Percentiles rank a stretch among this genome's conserved stretches.
Evolutionary conservation across 2,797 vertebrate genomes (phyloP).

Genomic region (Myripristis jacobus): DNA sequence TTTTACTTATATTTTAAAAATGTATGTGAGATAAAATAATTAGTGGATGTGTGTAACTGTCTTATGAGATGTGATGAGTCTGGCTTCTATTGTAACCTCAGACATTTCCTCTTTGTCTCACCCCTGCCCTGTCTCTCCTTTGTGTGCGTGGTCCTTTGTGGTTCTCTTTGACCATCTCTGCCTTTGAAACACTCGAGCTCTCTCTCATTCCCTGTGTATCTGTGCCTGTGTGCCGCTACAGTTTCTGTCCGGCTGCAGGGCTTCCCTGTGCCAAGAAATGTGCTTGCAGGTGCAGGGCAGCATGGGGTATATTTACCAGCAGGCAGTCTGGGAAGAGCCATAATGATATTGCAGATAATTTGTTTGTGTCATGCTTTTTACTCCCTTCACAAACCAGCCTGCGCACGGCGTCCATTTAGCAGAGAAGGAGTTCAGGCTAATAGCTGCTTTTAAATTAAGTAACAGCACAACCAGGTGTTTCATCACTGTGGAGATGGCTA

Average conservation of each 20-base stretch:
- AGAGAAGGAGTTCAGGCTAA: conserved; percentile 12
- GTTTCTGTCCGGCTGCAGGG: conserved; percentile 37
- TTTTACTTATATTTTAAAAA: too few species aligned
- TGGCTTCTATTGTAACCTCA: conserved; percentile 7
- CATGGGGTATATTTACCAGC: conserved; percentile 44
- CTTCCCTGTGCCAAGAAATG: conserved; percentile 35
- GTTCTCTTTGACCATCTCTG: conserved; percentile 41
- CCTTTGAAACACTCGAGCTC: conserved; percentile 19
- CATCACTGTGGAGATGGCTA: conserved; percentile 43
- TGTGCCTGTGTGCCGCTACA: conserved; percentile 29
- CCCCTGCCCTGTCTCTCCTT: conserved; percentile 11
- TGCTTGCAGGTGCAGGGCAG: conserved; percentile 41
- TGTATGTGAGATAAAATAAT: too few species aligned
- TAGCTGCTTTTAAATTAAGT: conserved; percentile 39
- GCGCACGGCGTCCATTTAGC: conserved; percentile 48
- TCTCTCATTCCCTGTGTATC: conserved; percentile 24
- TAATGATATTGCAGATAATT: conserved; percentile 48
- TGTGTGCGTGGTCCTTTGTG: too few species aligned
- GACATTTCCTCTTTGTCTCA: conserved; percentile 17
- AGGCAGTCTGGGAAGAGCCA: conserved; percentile 33
- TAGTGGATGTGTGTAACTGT: conserved; percentile 45
- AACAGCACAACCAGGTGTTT: not conserved
- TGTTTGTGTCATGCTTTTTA: conserved; percentile 46
- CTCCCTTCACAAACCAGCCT: conserved; percentile 27
- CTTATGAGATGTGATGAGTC: conserved; percentile 28